Conservation (phyloP, 2,888 invertebrate species). For the Ctena decussata region DNA sequence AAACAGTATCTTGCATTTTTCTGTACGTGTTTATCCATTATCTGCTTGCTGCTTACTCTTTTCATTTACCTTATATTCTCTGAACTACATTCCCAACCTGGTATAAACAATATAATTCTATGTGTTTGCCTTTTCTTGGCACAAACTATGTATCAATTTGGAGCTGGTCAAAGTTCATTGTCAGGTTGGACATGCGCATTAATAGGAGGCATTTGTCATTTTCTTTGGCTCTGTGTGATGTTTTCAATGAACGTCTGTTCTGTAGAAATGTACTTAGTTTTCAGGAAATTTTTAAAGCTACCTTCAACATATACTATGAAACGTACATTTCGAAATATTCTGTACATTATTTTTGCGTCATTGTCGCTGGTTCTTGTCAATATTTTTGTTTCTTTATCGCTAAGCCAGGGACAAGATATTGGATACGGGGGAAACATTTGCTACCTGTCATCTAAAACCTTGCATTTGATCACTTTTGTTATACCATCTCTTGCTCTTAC, state of each 20-base stretch:
- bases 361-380: slow-evolving; percentile 32
- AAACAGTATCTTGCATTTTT: slow-evolving; percentile 40
- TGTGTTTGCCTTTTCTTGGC: slow-evolving; percentile 26
- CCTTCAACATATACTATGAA: background rate
- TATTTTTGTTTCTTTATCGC: background rate
- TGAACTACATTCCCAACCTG: slow-evolving; percentile 48
- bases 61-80: slow-evolving; percentile 32
- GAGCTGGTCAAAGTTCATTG: slow-evolving; percentile 13
- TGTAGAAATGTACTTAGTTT: slow-evolving; percentile 44
- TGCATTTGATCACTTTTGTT: slow-evolving; percentile 42
- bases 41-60: slow-evolving; percentile 29
- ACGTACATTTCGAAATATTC: slow-evolving; percentile 12
- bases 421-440: slow-evolving; percentile 49
- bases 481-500: slow-evolving; percentile 26
- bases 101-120: slow-evolving; percentile 49
- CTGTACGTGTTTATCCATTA: slow-evolving; percentile 25
- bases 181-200: slow-evolving; percentile 19
- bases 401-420: background rate
- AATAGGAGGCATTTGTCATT: slow-evolving; percentile 46
- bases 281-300: background rate
- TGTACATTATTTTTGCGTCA: slow-evolving; percentile 26
- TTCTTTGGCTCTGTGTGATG: slow-evolving; percentile 45
- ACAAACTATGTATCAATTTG: slow-evolving; percentile 47
- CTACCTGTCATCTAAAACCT: slow-evolving; percentile 34
- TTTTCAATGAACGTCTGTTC: slow-evolving; percentile 54